Base-by-base conservation (phyloP, 2,888 invertebrate genomes). In the Xylota segnis region DNA sequence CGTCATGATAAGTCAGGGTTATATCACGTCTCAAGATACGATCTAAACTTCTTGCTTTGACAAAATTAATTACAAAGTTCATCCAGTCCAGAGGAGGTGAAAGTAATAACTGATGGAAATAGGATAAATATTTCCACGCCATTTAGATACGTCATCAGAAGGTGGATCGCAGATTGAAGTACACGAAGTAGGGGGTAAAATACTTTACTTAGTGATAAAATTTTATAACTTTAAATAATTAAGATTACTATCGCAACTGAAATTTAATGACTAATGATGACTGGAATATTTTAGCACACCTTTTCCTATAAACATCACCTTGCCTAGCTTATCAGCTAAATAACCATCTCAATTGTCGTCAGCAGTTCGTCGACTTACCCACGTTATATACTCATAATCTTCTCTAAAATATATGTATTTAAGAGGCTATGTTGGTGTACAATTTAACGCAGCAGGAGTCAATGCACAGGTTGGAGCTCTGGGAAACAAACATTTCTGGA, bases 401-500 rank as follows among this genome's bases (percentile, higher is more conserved):
- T n/a, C 43, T 7, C 5, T 16, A 14, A 43, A 43, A 14, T 43
- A 6, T 6, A 12, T 5, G 5, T 32, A 32, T 32, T 1, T 23
- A 23, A 1, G 23, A 23, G 23, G n/a, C n/a, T n/a, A n/a, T 61
- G 43, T 27, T 10, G n/a, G 6, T 45, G 16, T 16, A 1, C 61
- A 16, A 16, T 50, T 18, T 18, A n/a, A 16, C 47, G 32, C 18
- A 50, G 12, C 12, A 34, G 34, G 43, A 58, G 23, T 59, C 58
- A 50, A 58, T 27, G 47, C 27, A 47, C 47, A 37, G 34, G 23
- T 59, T n/a, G 18, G 16, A 34, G 10, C 27, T 37, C 58, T 71
- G 47, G 71, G 71, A 71, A 71, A 50, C 23, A 45, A 70, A 45
- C 56, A 56, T 61, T 63, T 78, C 54, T 72, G 50, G 65, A 65